phyloP scores from a whole-genome alignment of 2,888 invertebrate genomes.

The Drosophila kanekoi region DNA sequence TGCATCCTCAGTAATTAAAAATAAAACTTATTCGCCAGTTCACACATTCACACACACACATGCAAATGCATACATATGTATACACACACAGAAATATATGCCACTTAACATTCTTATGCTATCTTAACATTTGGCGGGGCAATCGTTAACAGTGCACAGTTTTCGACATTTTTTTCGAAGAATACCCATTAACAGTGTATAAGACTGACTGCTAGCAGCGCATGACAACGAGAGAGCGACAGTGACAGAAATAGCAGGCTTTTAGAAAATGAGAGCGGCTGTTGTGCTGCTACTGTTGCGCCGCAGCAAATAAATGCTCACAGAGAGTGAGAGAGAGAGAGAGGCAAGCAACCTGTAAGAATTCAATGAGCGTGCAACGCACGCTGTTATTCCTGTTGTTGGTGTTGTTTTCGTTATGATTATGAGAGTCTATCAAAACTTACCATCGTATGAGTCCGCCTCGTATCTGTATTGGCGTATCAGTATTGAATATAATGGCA shows the following conservation, averaged over 20 bases:
- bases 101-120: slow-evolving; percentile 10
- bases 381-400: slow-evolving; percentile 41
- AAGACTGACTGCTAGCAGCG: slow-evolving; percentile 63
- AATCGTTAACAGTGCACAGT: not conserved
- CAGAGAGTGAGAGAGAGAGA: slow-evolving; percentile 31
- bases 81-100: not conserved
- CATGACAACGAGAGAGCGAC: slow-evolving; percentile 39
- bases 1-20: slow-evolving; percentile 6
- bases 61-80: not conserved
- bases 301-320: slow-evolving; percentile 18
- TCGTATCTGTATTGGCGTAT: slow-evolving; percentile 44
- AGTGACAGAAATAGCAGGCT: slow-evolving; percentile 59
- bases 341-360: slow-evolving; percentile 71
- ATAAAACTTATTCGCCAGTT: not conserved
- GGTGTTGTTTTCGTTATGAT: slow-evolving; percentile 77
- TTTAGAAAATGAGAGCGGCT: slow-evolving; percentile 54
- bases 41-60: not conserved
- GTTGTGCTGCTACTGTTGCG: slow-evolving; percentile 35
- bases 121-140: slow-evolving; percentile 31
- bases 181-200: slow-evolving; percentile 47
- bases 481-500: slow-evolving; percentile 81
- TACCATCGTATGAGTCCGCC: slow-evolving; percentile 42
- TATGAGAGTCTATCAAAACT: slow-evolving; percentile 83
- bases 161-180: slow-evolving; percentile 50
- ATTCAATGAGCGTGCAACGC: slow-evolving; percentile 57